Evolutionary conservation across 2,113 vertebrate species (phyloP), one percentile per base, ranked within the genome.

Genomic region (Suricata suricatta): DNA sequence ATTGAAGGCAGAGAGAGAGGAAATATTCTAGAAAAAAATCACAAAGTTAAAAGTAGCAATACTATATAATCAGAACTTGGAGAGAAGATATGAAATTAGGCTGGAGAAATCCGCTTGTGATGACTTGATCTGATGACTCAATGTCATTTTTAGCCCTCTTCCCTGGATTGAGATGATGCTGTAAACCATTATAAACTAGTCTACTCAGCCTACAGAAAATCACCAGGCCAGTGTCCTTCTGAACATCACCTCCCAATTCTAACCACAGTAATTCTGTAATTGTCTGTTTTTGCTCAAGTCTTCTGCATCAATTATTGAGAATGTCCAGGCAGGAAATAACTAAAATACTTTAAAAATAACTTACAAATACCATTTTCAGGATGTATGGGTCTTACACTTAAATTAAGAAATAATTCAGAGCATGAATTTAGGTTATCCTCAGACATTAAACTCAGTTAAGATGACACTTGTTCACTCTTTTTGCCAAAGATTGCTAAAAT

Each of bases 271-370:
- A 85, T 68, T 68, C 33, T 81, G 19, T 38, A 41, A 77, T 41
- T 80, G 35, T 54, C 15, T 93, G 29, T 33, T 90, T 85, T 41
- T 52, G 35, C 10, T 64, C 31, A 52, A 95, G 21, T 87, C 74
- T 97, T 83, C 21, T 68, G 60, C 81, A 93, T 85, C 47, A 80
- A 60, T 82, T 85, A 86, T 11, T 90, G 15, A 86, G 16, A 82
- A 60, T 69, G 13, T 68, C 64, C 52, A 60, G 44, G 44, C 64
- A 74, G 33, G 12, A 81, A 81, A 90, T 41, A 93, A 91, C 50
- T 60, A 85, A 95, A 66, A 77, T 50, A 41, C 11, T 71, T 85
- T 50, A 8, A n/a, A 88, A 88, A 77, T 87, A 68, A 50, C 16
- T 93, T 77, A 50, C 50, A 66, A 85, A 44, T 92, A 76, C 50